phyloP scores from a whole-genome alignment of 2,888 invertebrate species.

The Phaonia tiefii region DNA sequence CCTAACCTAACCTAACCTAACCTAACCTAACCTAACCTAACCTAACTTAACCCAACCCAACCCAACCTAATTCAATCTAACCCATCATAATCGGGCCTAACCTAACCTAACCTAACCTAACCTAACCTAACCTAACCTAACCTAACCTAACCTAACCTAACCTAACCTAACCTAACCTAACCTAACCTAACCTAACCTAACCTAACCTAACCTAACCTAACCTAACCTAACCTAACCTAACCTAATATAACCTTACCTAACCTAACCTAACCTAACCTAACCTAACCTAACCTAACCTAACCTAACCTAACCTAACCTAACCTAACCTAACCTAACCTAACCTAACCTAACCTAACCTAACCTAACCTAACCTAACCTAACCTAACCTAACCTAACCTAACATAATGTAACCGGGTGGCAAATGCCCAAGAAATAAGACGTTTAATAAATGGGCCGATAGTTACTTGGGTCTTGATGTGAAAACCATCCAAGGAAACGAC shows the following conservation, averaged over 20 bases:
- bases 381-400: too few species aligned
- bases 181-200: constrained; percentile 16
- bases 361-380: too few species aligned
- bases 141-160: constrained; percentile 16
- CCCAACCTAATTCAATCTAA: constrained; percentile 16
- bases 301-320: too few species aligned
- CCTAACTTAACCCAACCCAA: constrained; percentile 16
- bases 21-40: constrained; percentile 16
- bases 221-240: constrained; percentile 16
- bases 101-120: constrained; percentile 16
- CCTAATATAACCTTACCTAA: neutral
- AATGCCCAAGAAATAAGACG: too few species aligned
- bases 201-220: constrained; percentile 16
- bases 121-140: constrained; percentile 15
- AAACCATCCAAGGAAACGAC: too few species aligned
- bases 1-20: constrained; percentile 16
- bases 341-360: too few species aligned
- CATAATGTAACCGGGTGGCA: too few species aligned
- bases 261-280: constrained; percentile 16
- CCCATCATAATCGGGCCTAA: constrained; percentile 2
- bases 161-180: constrained; percentile 16
- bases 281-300: too few species aligned
- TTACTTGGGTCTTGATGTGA: too few species aligned
- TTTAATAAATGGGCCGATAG: too few species aligned
- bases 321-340: too few species aligned